Percentiles rank a stretch among this genome's conserved stretches.
Evolutionary conservation across 2,888 invertebrate genomes (phyloP).

Genomic region (Incurvaria masculella): DNA sequence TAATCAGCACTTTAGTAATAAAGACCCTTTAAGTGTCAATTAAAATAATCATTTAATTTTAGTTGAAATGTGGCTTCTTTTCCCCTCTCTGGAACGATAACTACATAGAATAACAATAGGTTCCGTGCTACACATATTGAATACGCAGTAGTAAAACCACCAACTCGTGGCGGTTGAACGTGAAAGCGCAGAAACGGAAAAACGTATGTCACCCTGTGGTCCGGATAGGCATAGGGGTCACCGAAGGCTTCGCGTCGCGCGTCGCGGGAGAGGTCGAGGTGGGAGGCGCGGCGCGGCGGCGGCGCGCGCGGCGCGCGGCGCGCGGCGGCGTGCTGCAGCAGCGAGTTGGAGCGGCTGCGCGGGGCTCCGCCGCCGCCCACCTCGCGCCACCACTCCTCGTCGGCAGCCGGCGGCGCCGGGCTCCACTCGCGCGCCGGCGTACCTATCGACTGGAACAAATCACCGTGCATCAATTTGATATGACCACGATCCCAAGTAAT

Average conservation of each 20-base stretch:
- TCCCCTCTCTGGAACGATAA: too few species aligned
- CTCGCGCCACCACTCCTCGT: conserved; percentile 40
- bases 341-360: conserved; percentile 26
- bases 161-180: too few species aligned
- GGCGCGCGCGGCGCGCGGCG: conserved; percentile 18
- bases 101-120: too few species aligned
- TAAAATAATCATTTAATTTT: too few species aligned
- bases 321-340: conserved; percentile 6
- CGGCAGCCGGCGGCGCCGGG: conserved; percentile 17
- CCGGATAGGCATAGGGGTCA: conserved; percentile 1
- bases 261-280: conserved; percentile 33
- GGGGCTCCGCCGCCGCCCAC: conserved; percentile 34
- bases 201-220: conserved; percentile 1
- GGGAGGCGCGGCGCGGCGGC: conserved; percentile 41
- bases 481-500: too few species aligned
- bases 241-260: conserved; percentile 32
- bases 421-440: not conserved
- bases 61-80: too few species aligned
- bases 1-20: too few species aligned
- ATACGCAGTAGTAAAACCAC: too few species aligned
- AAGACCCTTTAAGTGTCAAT: too few species aligned
- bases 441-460: not conserved
- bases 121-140: too few species aligned
- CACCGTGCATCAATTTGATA: too few species aligned
- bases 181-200: not conserved